Base-by-base conservation (phyloP, 2,113 vertebrate genomes). In the Antechinus stuartii region DNA sequence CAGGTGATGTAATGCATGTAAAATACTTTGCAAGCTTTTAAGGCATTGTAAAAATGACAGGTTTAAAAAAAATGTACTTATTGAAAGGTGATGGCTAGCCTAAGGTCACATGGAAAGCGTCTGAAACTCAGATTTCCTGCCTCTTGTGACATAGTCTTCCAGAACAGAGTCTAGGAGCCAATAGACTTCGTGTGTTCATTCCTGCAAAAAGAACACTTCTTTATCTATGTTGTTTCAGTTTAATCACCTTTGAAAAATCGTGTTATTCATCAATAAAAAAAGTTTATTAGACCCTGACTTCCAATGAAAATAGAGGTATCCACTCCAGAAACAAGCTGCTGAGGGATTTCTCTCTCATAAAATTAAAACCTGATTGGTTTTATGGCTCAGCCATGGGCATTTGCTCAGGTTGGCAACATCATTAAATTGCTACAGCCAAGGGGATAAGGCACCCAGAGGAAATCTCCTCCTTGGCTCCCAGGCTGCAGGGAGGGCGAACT, bases 41-140 rank as follows among this genome's bases (percentile, higher is more conserved):
- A 68, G 30, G 54, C 27, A 42, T 96, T 89, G 91, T 57, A 94
- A 12, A 91, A 91, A 50, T 68, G 26, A 49, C 92, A 49, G 24
- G 61, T 76, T 49, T 93, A 91, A 94, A 96, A 42, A 91, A 61
- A n/a, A 92, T 92, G 54, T 90, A 92, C 94, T 53, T 76, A 92
- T 94, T 89, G 91, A 98, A 96, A 94, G 55, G 90, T 84, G 57
- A 90, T 57, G 94, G 68, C 42, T 94, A 91, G 30, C 49, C 61
- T 92, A 52, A 94, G 94, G 97, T 96, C 97, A 93, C 96, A 93
- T 46, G 57, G 95, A 94, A 95, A 96, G 84, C 56, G 23, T 90
- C 90, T 26, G 52, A 53, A 89, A 92, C n/a, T 93, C 76, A 90
- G 90, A 95, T 49, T 55, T 93, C 94, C 30, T 14, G 30, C n/a